Base-by-base conservation (phyloP, 1,140 invertebrate species). In the Drosophila takahashii region DNA sequence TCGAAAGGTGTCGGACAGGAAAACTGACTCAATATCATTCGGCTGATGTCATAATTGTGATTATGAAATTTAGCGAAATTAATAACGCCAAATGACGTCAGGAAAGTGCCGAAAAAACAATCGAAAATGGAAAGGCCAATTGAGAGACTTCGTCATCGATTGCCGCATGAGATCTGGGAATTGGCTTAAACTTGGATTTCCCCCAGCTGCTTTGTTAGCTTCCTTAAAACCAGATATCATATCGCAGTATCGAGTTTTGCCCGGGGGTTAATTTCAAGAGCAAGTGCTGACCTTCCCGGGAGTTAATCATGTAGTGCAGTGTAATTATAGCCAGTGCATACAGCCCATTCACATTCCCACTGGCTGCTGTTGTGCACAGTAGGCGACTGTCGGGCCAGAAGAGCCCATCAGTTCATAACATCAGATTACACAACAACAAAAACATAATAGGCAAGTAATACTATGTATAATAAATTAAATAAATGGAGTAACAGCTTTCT, bases 371-470 rank as follows among this genome's bases (percentile, higher is more conserved):
- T 64, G 10, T 59, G 61, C 67, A 73, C 79, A 78, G 53, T 81
- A 78, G 79, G 71, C 44, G 60, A 57, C 57, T 75, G 75, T 57
- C 72, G 54, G 64, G 32, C 37, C 47, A 52, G 16, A 59, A 62
- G 36, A 62, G 59, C 59, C 36, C 59, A 62, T 62, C 59, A 41
- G 36, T 59, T 62, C 16, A 15, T 37, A 29, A 53, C 59, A 62
- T 62, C 59, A 32, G 16, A 37, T 62, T 8, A 9, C 15, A 7
- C 16, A 32, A 36, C 1, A 6, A 4, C 10, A 51, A 13, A 34
- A 32, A 50, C n/a, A 18, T 42, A 44, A 3, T 27, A n/a, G n/a
- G n/a, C 5, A 22, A 16, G 13, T 4, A 0, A 3, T 22, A 11
- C 5, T 7, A 4, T 22, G 22, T 3, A 22, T 22, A 22, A 22